Base-by-base conservation (phyloP, 2,113 vertebrate species). In the Pelecanoides urinatrix region DNA sequence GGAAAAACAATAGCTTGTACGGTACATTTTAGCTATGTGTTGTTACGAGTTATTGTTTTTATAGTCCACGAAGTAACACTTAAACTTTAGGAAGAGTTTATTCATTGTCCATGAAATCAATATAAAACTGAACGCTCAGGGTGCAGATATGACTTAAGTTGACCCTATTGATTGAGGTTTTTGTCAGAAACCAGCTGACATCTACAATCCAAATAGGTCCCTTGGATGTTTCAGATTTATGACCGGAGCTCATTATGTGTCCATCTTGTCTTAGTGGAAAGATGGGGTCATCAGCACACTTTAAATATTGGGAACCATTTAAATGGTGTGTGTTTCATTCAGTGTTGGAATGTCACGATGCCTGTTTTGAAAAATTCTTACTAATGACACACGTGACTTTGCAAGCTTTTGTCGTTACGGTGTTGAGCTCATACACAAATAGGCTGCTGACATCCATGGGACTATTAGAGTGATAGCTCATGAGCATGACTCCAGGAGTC, bases 201-300 rank as follows among this genome's bases (percentile, higher is more conserved):
- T 58, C 4, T 83, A 1, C 66, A 55, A 27, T 40, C 22, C 25
- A 40, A 12, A 63, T 32, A 61, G 40, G 16, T 92, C 44, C 36
- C 1, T 5, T 90, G 76, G 16, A 50, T 78, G 56, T 81, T 88
- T 55, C 29, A 30, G 50, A 16, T 68, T 71, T 92, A 26, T 67
- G 65, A 42, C 10, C 0, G 0, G 61, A 81, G 16, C 10, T 91
- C 14, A 1, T 44, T 75, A 9, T 18, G 9, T 40, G 30, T 56
- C 65, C 59, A 47, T 56, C 26, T 62, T 45, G 5, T 20, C 34
- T 45, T 2, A 79, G 13, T n/a, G 59, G 67, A 36, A 67, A 17
- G 55, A 50, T 82, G 53, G 11, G 42, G 6, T 81, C 14, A 25
- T 32, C 30, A 62, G 27, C 13, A 7, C 5, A 2, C 26, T 66